A percentile compares a stretch with the other conserved stretches of the same genome.
phyloP scores from a whole-genome alignment of 2,113 vertebrate species.

The Pluvianellus socialis region DNA sequence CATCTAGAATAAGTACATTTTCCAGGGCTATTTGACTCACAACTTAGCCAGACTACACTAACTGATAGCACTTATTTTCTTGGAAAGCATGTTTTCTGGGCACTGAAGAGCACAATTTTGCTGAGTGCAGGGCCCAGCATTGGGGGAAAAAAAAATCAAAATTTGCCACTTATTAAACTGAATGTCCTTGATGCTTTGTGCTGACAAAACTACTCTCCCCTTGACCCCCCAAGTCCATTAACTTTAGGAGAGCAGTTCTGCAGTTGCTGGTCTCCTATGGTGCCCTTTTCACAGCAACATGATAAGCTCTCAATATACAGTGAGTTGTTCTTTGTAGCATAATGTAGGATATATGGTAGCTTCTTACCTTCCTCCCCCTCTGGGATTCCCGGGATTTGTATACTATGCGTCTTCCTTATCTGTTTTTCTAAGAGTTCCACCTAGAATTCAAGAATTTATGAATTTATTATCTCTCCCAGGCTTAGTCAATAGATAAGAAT shows the following conservation, averaged over 20 bases:
- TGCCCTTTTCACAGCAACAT: constrained; percentile 46
- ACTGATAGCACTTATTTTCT: constrained; percentile 47
- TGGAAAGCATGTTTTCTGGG: constrained; percentile 43
- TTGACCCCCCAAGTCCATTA: constrained; percentile 58
- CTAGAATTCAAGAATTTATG: constrained; percentile 55
- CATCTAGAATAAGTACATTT: constrained; percentile 14
- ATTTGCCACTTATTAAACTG: constrained; percentile 51
- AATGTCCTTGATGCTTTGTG: constrained; percentile 50
- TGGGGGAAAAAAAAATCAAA: not conserved
- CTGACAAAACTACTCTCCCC: constrained; percentile 12
- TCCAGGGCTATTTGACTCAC: constrained; percentile 20
- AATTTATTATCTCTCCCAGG: constrained; percentile 50
- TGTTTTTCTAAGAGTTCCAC: constrained; percentile 42
- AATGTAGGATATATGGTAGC: constrained; percentile 35
- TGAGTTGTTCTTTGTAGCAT: constrained; percentile 8
- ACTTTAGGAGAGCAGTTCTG: constrained; percentile 42
- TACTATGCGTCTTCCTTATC: constrained; percentile 36
- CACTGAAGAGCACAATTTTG: constrained; percentile 36
- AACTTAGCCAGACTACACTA: constrained; percentile 27
- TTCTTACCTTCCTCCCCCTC: constrained; percentile 13
- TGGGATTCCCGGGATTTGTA: constrained; percentile 48
- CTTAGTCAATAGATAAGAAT: constrained; percentile 41
- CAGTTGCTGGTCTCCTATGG: constrained; percentile 32
- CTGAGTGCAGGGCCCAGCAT: not conserved
- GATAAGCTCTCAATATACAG: constrained; percentile 35